Base-by-base conservation (phyloP, 2,113 vertebrate species). In the Galbula dea region DNA sequence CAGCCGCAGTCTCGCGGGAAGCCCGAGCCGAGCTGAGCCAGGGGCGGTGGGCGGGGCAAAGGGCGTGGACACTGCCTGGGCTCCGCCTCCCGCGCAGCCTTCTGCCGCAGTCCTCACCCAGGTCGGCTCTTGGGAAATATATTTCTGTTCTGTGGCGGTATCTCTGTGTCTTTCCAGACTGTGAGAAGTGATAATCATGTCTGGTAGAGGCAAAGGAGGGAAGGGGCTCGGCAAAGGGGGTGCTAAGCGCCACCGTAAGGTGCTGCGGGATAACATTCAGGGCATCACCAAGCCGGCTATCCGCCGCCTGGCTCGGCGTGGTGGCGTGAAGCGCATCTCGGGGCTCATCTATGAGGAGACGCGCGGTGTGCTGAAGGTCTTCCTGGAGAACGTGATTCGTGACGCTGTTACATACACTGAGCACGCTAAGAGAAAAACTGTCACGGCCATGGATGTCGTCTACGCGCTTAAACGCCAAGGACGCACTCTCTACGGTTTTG, bases 401-500 rank as follows among this genome's bases (percentile, higher is more conserved):
- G 98, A 98, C 46, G 98, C 98, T 0, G 98, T 98, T 24, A 98
- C 98, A 9, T 98, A 98, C 91, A 98, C 98, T 0, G 98, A 98
- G 75, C 98, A 98, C 84, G 98, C 98, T 43, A 98, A 98, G 91
- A 95, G 97, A 14, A 98, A 98, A 95, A 98, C 98, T 0, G 98
- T 98, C 0, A 98, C 98, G 0, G 98, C 98, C 12, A 98, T 98
- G 98, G 98, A 98, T 30, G 97, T 98, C 58, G 98, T 98, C 0
- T 98, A 98, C 10, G 97, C 98, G 0, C n/a, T n/a, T n/a, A n/a
- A n/a, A n/a, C n/a, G n/a, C n/a, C n/a, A n/a, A n/a, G n/a, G n/a
- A n/a, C n/a, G 97, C 57, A 98, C 97, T 0, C 96, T 97, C 1
- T 97, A 97, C 12, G 97, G 97, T 8, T 97, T 97, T 1, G 96